phyloP scores from a whole-genome alignment of 1,140 invertebrate genomes.

The Diuraphis noxia region DNA sequence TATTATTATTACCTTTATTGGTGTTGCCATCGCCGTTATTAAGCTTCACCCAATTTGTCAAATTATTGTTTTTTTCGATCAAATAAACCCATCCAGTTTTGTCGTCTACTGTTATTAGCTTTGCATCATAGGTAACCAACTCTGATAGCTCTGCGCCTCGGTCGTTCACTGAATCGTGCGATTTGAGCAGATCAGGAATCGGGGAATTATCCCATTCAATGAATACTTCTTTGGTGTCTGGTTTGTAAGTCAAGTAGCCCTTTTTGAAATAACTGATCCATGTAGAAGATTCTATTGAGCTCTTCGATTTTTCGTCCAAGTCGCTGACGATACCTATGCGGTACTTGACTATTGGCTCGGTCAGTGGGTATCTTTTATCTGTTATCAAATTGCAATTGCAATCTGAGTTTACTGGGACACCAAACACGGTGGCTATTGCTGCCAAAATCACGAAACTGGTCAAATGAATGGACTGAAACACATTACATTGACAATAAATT shows the following conservation, averaged over 20 bases:
- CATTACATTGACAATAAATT: background rate
- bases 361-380: constrained; percentile 84
- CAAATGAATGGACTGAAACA: background rate
- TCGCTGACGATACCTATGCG: constrained; percentile 88
- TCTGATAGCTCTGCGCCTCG: constrained; percentile 98
- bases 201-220: constrained; percentile 70
- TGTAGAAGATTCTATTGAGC: constrained; percentile 64
- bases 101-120: constrained; percentile 91
- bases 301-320: constrained; percentile 84
- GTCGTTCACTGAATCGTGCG: constrained; percentile 77
- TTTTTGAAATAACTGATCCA: constrained; percentile 65
- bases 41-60: constrained; percentile 87
- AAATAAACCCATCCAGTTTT: constrained; percentile 92
- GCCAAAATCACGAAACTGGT: background rate
- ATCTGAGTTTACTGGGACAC: background rate
- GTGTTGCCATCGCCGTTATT: constrained; percentile 92
- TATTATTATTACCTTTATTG: constrained; percentile 67
- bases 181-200: constrained; percentile 66
- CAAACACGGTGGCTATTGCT: background rate
- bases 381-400: too few species aligned
- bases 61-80: constrained; percentile 69
- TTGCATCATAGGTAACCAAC: constrained; percentile 90
- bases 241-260: constrained; percentile 69
- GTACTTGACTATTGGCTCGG: constrained; percentile 70
- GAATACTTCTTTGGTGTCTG: constrained; percentile 65